phyloP scores from a whole-genome alignment of 2,113 vertebrate species.

The Podarcis cretensis region DNA sequence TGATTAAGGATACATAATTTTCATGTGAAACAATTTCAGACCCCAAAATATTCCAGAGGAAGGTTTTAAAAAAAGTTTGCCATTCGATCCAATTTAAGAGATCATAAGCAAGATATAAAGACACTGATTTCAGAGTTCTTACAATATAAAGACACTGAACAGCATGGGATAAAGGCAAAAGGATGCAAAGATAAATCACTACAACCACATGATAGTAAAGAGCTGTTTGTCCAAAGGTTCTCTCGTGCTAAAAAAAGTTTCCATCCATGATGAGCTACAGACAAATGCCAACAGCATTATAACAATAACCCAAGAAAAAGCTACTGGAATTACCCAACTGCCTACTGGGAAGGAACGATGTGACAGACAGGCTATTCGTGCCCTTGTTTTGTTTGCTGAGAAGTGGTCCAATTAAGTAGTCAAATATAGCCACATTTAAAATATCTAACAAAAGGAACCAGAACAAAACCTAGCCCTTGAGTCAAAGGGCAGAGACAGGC shows the following conservation, averaged over 20 bases:
- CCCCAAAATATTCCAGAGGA: slow-evolving; percentile 17
- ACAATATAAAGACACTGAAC: slow-evolving; percentile 25
- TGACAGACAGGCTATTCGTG: slow-evolving; percentile 69
- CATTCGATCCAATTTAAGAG: slow-evolving; percentile 53
- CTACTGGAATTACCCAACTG: slow-evolving; percentile 70
- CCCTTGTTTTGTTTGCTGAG: slow-evolving; percentile 69
- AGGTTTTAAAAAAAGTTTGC: slow-evolving; percentile 53
- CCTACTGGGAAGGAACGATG: slow-evolving; percentile 72
- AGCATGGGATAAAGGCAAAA: slow-evolving; percentile 53
- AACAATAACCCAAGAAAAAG: slow-evolving; percentile 74
- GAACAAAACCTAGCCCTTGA: slow-evolving; percentile 75
- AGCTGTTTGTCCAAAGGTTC: slow-evolving; percentile 57
- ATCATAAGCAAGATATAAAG: slow-evolving; percentile 40
- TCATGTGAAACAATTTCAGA: not conserved
- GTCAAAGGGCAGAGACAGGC: slow-evolving; percentile 76
- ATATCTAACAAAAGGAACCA: slow-evolving; percentile 78
- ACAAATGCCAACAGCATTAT: slow-evolving; percentile 74
- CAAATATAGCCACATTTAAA: slow-evolving; percentile 78
- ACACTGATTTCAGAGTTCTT: slow-evolving; percentile 47
- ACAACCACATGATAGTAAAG: slow-evolving; percentile 64
- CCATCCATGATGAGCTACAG: slow-evolving; percentile 72
- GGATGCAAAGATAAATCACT: slow-evolving; percentile 66
- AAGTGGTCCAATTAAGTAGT: slow-evolving; percentile 76
- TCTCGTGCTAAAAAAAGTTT: slow-evolving; percentile 76
- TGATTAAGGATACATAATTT: not conserved